Evolutionary conservation across 1,140 invertebrate genomes (phyloP), one percentile per base, ranked within the genome.

Genomic region (Brachionus paranguensis): DNA sequence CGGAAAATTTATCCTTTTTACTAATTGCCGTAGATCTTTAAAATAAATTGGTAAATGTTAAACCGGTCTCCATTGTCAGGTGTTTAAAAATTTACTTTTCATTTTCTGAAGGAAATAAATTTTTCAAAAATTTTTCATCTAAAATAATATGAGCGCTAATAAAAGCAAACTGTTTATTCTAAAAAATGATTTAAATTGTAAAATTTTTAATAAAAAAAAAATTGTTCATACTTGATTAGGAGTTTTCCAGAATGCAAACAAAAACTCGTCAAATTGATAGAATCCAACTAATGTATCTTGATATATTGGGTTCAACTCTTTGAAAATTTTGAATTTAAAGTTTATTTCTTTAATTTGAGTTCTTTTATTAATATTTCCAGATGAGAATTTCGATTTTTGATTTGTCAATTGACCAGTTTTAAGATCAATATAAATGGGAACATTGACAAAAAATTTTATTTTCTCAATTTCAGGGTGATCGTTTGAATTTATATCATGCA

Each of bases 71-170:
- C 33, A 37, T 37, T 37, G 33, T 37, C 33, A 37, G 4, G 5
- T 37, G 5, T 37, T 37, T 37, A 37, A 37, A 37, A 37, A 7
- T 37, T 27, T 76, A 50, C 45, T 24, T 47, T 12, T 20, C 50
- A 27, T 50, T 47, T 53, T 76, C 72, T 5, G 5, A 47, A 27
- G 41, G 41, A 76, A 76, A 76, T 12, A 76, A 1, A 14, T 27
- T 76, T 2, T 47, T 76, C 10, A 76, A 24, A 76, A 76, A 27
- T 5, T 50, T 37, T 4, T 27, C 0, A 76, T 76, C 43, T 27
- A 76, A 76, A 53, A 76, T 76, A 4, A 50, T n/a, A 76, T 76
- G 41, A 50, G 47, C 41, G 27, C 72, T 76, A 50, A 50, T 76
- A 50, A 76, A 76, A 27, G 72, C 72, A 50, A 76, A 50, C 27